Percentiles rank a stretch among this genome's conserved stretches.
Evolutionary conservation across 1,140 invertebrate genomes (phyloP).

Genomic region (Lordiphosa stackelbergi): DNA sequence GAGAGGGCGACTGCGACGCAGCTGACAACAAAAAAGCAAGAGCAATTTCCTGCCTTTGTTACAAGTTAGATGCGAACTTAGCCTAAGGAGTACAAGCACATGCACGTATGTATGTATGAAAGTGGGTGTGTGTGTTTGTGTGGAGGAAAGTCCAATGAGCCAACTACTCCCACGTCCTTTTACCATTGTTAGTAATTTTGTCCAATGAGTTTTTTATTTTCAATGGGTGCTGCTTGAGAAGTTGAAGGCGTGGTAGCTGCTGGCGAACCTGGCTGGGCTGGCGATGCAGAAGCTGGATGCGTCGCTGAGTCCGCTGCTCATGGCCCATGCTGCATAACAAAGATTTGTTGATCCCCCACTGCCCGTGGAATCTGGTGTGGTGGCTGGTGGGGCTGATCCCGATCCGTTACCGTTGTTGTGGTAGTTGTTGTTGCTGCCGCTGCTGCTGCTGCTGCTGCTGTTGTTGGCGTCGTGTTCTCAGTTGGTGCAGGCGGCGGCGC

Average conservation of each 20-base stretch:
- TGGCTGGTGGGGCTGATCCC: conserved; percentile 68
- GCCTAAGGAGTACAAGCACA: conserved; percentile 1
- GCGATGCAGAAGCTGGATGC: conserved; percentile 62
- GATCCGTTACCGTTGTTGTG: conserved; percentile 15
- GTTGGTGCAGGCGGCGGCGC: conserved; percentile 25
- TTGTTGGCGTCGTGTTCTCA: conserved; percentile 7
- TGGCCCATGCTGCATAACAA: conserved; percentile 33
- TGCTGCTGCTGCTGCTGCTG: no score
- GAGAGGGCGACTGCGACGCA: neutral
- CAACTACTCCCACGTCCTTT: conserved; percentile 20
- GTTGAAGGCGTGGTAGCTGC: conserved; percentile 69
- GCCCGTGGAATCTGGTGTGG: conserved; percentile 68
- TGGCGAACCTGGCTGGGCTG: conserved; percentile 74
- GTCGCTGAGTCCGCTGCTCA: conserved; percentile 35
- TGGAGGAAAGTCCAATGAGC: conserved; percentile 10
- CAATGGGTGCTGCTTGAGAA: conserved; percentile 48
- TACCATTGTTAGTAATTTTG: conserved; percentile 75
- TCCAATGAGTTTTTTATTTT: conserved; percentile 56
- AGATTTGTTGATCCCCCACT: conserved; percentile 64
- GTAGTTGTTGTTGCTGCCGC: neutral
- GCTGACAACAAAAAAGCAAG: neutral
- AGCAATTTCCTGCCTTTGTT: conserved; percentile 4
- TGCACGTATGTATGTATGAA: neutral
- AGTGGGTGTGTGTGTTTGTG: neutral
- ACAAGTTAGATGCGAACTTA: neutral